Evolutionary conservation across 2,113 vertebrate species (phyloP), one percentile per base, ranked within the genome.

Genomic region (Heterotis niloticus): DNA sequence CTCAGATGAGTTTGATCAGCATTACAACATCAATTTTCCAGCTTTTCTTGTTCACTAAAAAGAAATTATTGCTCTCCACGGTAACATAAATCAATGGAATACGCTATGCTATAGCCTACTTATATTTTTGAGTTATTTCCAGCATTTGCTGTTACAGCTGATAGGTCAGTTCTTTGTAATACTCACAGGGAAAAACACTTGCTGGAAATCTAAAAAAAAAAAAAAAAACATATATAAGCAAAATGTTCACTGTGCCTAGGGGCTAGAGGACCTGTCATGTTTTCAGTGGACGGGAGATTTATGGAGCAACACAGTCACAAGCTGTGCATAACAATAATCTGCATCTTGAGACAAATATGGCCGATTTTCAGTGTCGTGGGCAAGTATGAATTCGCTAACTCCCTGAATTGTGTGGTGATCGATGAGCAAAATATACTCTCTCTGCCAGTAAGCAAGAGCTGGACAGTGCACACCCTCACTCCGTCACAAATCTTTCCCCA

Each of bases 331-430:
- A 23, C 51, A 56, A 23, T 16, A 54, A 73, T 44, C 26, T 74
- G 54, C 71, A 51, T 23, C 52, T 72, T 56, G 54, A 56, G 70
- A 72, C 70, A 72, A 72, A 72, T 56, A 72, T 72, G 24, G 11
- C n/a, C 3, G 51, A 73, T 73, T 73, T 73, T 59, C 71, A 51
- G 56, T 5, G 16, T n/a, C 26, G 23, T n/a, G 26, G 57, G 54
- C 26, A 28, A 54, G 54, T 26, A 23, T 26, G 54, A 3, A 5
- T 59, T 74, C 23, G 28, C 54, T 74, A 57, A 59, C 52, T 74
- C 54, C 71, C n/a, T 59, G 17, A 59, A 74, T 74, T 52, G 57
- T 12, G 23, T 57, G 23, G 54, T 74, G 71, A 74, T 51, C 26
- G 71, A n/a, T 54, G 14, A 57, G 52, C 26, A 51, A 44, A 74